These are phyloP conservation scores for Panthera tigris DNA, from an alignment of 2,113 vertebrate species.

Conservation along the genomic window DNA sequence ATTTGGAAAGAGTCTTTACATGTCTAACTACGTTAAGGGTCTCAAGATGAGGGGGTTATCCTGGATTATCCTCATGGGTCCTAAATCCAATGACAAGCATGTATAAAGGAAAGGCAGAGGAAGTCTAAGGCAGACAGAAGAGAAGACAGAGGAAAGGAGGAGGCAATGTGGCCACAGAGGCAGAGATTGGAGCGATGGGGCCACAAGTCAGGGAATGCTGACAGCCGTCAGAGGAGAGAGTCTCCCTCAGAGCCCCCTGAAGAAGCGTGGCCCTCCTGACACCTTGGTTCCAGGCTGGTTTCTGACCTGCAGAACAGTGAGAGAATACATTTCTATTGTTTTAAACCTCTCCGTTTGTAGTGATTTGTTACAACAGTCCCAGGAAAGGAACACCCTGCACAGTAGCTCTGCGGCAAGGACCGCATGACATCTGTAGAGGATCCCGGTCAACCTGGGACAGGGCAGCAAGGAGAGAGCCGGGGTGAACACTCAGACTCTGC, in stretches of 20 bases:
- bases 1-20: background rate
- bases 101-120: background rate
- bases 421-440: background rate
- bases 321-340: background rate
- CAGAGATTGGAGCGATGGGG: background rate
- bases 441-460: background rate
- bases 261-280: background rate
- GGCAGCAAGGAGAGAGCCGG: background rate
- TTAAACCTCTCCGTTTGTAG: background rate
- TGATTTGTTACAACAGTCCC: background rate
- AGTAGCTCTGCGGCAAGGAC: background rate
- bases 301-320: background rate
- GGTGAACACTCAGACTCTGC: background rate
- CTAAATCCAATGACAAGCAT: background rate
- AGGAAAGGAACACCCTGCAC: no score
- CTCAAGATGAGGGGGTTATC: background rate
- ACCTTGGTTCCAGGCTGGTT: background rate
- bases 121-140: background rate
- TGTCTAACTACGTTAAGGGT: background rate
- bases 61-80: background rate
- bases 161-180: background rate
- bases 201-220: background rate
- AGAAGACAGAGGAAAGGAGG: background rate
- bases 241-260: background rate
- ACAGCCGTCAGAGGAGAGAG: no score